phyloP scores from a whole-genome alignment of 2,888 invertebrate genomes.

The Eupsilia transversa region DNA sequence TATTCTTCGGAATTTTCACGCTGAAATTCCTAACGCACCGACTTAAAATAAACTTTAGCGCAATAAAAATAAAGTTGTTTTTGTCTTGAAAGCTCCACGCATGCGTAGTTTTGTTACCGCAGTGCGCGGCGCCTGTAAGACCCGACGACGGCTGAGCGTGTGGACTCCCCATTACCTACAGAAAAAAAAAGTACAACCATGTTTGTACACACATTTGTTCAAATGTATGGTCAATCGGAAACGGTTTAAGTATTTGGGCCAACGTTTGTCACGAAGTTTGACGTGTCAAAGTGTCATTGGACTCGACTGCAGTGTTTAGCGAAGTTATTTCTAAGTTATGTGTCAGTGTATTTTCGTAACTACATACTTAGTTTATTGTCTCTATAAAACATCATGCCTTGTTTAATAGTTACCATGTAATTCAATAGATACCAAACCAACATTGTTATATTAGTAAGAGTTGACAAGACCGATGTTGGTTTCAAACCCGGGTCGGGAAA shows the following conservation, averaged over 20 bases:
- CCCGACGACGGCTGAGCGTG: conserved; percentile 82
- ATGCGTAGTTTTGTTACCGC: conserved; percentile 87
- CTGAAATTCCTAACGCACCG: conserved; percentile 68
- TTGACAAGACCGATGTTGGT: neutral
- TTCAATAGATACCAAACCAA: neutral
- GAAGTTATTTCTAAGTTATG: conserved; percentile 42
- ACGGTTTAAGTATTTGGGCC: conserved; percentile 65
- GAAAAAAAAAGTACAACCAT: conserved; percentile 71
- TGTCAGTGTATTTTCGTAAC: conserved; percentile 18
- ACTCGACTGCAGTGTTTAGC: conserved; percentile 59
- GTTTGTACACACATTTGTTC: conserved; percentile 75
- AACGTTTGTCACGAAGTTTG: conserved; percentile 67
- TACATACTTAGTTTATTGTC: neutral
- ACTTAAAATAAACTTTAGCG: conserved; percentile 66
- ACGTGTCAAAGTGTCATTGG: conserved; percentile 66
- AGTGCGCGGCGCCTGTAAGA: conserved; percentile 89
- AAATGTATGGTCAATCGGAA: conserved; percentile 68
- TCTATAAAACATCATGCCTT: neutral
- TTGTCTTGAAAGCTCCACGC: conserved; percentile 76
- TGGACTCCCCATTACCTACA: conserved; percentile 82
- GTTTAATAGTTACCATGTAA: neutral
- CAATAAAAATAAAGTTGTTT: conserved; percentile 67
- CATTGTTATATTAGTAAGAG: neutral
- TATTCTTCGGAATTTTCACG: conserved; percentile 73
- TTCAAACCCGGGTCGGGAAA: neutral